Conservation (phyloP, 2,113 vertebrate genomes). For the Clarias batrachus region DNA sequence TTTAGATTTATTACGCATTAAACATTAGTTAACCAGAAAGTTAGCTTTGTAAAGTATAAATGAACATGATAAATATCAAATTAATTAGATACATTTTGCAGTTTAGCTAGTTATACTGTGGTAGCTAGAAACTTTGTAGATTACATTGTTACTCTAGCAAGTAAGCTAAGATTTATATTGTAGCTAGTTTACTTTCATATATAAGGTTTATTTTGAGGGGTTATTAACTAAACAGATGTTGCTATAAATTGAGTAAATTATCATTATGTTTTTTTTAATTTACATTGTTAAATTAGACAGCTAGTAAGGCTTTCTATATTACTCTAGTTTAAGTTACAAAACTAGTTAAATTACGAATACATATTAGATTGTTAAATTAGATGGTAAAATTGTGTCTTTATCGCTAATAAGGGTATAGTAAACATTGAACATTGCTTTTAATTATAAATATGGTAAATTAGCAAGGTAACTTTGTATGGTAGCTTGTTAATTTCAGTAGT, state of each 20-base stretch:
- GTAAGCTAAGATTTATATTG: background rate
- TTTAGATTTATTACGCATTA: background rate
- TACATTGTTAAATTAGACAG: background rate
- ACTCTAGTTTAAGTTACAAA: background rate
- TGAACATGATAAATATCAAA: background rate
- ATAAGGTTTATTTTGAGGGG: background rate
- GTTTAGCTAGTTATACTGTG: background rate
- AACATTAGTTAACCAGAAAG: background rate
- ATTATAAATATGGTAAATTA: background rate
- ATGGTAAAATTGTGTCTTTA: background rate
- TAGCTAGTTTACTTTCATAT: background rate
- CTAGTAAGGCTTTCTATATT: background rate
- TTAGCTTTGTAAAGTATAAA: background rate
- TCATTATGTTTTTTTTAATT: background rate
- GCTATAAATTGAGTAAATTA: background rate
- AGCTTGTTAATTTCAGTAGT: background rate
- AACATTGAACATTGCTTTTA: background rate
- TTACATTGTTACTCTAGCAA: background rate
- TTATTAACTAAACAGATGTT: background rate
- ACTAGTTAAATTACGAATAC: background rate
- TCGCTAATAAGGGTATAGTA: background rate
- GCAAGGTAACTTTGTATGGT: background rate
- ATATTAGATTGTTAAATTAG: background rate
- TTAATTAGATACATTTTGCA: background rate
- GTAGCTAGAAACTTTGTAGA: no score